Evolutionary conservation across 2,113 vertebrate genomes (phyloP).

Genomic region (Zootoca vivipara): DNA sequence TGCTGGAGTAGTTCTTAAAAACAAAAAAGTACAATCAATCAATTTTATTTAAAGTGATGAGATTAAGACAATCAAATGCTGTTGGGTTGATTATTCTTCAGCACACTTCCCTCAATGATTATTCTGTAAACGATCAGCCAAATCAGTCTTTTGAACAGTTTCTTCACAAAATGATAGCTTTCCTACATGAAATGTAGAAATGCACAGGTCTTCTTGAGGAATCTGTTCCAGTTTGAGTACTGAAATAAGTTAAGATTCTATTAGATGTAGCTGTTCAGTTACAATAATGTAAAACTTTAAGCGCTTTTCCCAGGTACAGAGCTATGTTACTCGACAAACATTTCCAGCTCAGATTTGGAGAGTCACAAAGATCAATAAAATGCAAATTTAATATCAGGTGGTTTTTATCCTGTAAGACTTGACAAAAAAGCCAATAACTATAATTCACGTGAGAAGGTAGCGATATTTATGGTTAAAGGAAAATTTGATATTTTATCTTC

Average conservation of each 20-base stretch:
- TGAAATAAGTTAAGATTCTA: neutral
- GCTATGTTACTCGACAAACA: neutral
- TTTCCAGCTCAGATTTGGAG: neutral
- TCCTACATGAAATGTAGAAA: accelerated
- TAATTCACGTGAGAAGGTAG: neutral
- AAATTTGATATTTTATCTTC: neutral
- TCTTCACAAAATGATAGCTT: neutral
- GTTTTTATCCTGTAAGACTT: neutral
- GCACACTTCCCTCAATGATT: neutral
- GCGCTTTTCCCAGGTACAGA: neutral
- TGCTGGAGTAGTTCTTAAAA: constrained; percentile 89
- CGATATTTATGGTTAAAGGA: neutral
- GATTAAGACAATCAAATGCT: constrained; percentile 3
- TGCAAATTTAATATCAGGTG: neutral
- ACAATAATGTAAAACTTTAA: neutral
- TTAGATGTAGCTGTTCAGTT: constrained; percentile 1
- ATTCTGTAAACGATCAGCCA: neutral
- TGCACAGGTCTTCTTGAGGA: neutral
- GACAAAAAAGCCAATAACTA: neutral
- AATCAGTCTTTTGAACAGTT: neutral
- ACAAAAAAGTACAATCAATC: constrained; percentile 25
- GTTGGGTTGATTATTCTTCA: neutral
- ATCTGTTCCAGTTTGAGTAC: neutral
- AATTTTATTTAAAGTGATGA: neutral
- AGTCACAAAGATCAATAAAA: neutral